Evolutionary conservation across 2,113 vertebrate genomes (phyloP).

Genomic region (Festucalex cinctus): DNA sequence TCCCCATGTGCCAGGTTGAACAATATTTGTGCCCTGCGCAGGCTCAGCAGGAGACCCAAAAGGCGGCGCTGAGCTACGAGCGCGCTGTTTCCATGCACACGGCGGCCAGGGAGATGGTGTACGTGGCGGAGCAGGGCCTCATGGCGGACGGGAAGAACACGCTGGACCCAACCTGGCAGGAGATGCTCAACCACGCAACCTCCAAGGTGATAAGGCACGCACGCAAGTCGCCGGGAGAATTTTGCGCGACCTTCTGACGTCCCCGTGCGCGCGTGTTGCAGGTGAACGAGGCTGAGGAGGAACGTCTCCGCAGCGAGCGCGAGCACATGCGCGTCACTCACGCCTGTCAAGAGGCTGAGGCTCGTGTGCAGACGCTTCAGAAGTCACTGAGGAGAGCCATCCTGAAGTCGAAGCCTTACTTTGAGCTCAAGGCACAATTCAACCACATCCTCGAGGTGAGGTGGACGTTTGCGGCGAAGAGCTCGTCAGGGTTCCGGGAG

Average conservation of each 20-base stretch:
- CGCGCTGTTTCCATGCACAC: slow-evolving; percentile 92
- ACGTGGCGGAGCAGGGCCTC: slow-evolving; percentile 91
- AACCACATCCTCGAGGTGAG: slow-evolving; percentile 89
- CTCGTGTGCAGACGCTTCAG: slow-evolving; percentile 85
- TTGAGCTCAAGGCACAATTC: slow-evolving; percentile 92
- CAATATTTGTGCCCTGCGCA: slow-evolving; percentile 41
- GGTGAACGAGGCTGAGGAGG: slow-evolving; percentile 93
- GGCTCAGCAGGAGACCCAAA: slow-evolving; percentile 96
- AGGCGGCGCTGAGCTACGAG: slow-evolving; percentile 87
- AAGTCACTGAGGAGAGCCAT: slow-evolving; percentile 87
- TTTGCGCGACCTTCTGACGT: background rate
- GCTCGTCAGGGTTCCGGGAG: too few relatives aligned
- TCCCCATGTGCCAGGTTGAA: background rate
- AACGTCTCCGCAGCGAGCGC: slow-evolving; percentile 84
- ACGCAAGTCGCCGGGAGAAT: background rate
- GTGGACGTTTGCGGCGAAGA: too few relatives aligned
- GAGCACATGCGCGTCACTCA: slow-evolving; percentile 89
- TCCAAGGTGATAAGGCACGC: slow-evolving; percentile 74
- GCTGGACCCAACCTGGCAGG: slow-evolving; percentile 93
- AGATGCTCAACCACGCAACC: slow-evolving; percentile 96
- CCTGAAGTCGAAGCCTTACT: slow-evolving; percentile 90
- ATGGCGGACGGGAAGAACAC: slow-evolving; percentile 87
- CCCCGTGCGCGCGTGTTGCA: slow-evolving; percentile 32
- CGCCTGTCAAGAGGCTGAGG: slow-evolving; percentile 88
- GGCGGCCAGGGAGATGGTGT: slow-evolving; percentile 93